phyloP scores from a whole-genome alignment of 2,113 vertebrate species.

The Scalopus aquaticus region DNA sequence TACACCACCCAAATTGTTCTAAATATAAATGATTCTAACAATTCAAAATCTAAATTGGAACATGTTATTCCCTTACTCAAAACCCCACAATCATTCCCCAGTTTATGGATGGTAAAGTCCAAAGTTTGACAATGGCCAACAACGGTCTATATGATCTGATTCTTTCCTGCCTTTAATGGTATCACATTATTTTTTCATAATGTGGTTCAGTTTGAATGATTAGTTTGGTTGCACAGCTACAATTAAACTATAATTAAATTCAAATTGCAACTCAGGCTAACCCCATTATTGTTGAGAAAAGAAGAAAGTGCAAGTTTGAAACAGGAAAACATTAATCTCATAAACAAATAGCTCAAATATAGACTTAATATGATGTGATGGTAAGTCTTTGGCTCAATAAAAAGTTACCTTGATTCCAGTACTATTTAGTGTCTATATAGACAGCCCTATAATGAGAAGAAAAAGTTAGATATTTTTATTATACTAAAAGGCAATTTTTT shows the following conservation, averaged over 20 bases:
- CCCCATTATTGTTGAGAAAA: background rate
- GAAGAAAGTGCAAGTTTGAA: background rate
- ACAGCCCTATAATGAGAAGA: background rate
- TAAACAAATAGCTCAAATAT: background rate
- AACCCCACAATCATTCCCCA: background rate
- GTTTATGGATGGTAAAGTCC: background rate
- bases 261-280: background rate
- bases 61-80: background rate
- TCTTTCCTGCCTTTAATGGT: background rate
- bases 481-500: background rate
- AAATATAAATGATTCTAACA: too few relatives aligned
- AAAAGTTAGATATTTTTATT: background rate
- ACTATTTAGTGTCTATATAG: background rate
- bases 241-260: background rate
- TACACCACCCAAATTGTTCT: too few relatives aligned
- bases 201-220: background rate
- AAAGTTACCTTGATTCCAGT: background rate
- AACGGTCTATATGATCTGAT: background rate
- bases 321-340: background rate
- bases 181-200: background rate
- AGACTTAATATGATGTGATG: background rate
- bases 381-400: too few relatives aligned
- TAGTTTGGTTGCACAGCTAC: background rate
- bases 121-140: background rate
- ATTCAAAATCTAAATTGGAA: background rate